Base-by-base conservation (phyloP, 64 coral and sea anemone genomes). In the Dendrophyllia cribrosa region DNA sequence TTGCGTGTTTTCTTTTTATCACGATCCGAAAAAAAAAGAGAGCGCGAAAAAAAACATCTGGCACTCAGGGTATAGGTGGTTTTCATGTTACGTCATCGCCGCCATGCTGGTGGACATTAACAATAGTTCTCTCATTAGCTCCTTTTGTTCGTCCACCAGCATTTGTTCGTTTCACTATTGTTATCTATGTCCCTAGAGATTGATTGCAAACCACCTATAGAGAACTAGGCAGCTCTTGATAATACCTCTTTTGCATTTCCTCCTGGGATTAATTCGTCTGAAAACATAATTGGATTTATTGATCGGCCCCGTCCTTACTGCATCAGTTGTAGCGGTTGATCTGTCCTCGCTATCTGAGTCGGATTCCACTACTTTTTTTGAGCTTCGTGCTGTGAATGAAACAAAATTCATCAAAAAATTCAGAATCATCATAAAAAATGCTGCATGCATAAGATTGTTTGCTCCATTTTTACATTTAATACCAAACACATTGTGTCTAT, bases 171-270 rank as follows among this genome's bases (percentile, higher is more conserved):
- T n/a, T n/a, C n/a, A n/a, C n/a, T n/a, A n/a, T n/a, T n/a, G n/a
- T n/a, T n/a, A n/a, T n/a, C n/a, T n/a, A n/a, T n/a, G n/a, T n/a
- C n/a, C n/a, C n/a, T n/a, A n/a, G n/a, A n/a, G n/a, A n/a, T n/a
- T n/a, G n/a, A n/a, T n/a, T n/a, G n/a, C n/a, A n/a, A 68, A 68
- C 19, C 17, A 24, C 8, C 23, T 21, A 17, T n/a, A 7, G 19
- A 69, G n/a, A 20, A 23, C 66, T 22, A 0, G 66, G n/a, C 7
- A 12, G 12, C 12, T 56, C 53, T 12, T 56, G 7, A 17, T 3
- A 8, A 59, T 44, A 84, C 80, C 62, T 68, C 23, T 68, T 66
- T 84, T 84, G 45, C 80, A 84, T 50, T 65, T 84, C 62, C 80
- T 66, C 20, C 21, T 50, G 2, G 80, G 80, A 84, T 66, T 64